Percentiles rank a stretch among this genome's conserved stretches.
These are phyloP conservation scores for Arion vulgaris DNA, from an alignment of 1,140 invertebrate species.

Conservation along the genomic window DNA sequence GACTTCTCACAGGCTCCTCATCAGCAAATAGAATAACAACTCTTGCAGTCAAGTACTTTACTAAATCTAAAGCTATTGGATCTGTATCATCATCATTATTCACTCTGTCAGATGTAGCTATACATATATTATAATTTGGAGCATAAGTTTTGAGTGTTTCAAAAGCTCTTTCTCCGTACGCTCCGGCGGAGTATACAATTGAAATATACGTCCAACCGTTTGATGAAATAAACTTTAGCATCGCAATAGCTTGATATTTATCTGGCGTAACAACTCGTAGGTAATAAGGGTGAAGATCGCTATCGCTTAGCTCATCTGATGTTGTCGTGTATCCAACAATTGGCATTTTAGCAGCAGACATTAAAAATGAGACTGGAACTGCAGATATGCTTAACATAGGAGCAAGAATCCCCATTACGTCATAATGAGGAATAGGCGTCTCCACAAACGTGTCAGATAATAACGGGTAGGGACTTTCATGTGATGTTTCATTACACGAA, in stretches of 20 bases:
- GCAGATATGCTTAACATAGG: constrained; percentile 5
- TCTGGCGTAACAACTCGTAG: constrained; percentile 49
- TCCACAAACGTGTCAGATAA: background rate
- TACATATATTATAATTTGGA: constrained; percentile 14
- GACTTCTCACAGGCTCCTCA: background rate
- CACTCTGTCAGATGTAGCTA: background rate
- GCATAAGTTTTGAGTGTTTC: background rate
- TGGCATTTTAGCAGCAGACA: constrained; percentile 79
- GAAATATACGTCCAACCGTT: constrained; percentile 82
- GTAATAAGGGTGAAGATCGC: constrained; percentile 49
- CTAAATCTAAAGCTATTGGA: background rate
- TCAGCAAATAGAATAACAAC: constrained; percentile 16
- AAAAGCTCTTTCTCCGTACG: constrained; percentile 78
- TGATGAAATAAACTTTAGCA: constrained; percentile 78
- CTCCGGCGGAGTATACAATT: constrained; percentile 80
- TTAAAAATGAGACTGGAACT: constrained; percentile 75
- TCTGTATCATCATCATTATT: background rate
- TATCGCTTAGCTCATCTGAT: constrained; percentile 48
- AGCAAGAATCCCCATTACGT: constrained; percentile 3
- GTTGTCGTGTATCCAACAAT: constrained; percentile 67
- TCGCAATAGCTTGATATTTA: constrained; percentile 77
- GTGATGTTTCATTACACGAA: background rate
- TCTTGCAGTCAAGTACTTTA: background rate
- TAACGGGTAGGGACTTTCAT: background rate
- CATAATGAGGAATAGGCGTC: background rate